Evolutionary conservation across 2,113 vertebrate genomes (phyloP), one percentile per base, ranked within the genome.

Genomic region (Ageneiosus marmoratus): DNA sequence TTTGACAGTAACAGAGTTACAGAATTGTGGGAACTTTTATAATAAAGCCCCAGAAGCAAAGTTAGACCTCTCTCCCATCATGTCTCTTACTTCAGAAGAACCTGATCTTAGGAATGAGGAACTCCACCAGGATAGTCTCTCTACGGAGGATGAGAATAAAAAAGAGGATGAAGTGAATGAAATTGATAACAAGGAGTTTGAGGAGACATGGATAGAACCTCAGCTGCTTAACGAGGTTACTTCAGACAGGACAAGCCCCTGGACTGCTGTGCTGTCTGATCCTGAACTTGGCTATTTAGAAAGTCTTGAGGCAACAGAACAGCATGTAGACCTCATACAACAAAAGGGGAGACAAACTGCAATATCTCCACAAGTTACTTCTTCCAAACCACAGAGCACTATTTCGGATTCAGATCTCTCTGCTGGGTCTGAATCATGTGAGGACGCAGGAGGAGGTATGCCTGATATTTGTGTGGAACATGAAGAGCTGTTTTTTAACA

Each of bases 201-300:
- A 99, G n/a, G 97, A 96, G 91, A 93, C 94, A 0, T 46, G 99
- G 22, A 88, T 98, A 81, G 94, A 97, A 27, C 97, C 95, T 6
- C 93, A 90, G 65, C 82, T 93, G 69, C 95, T 99, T 2, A 99
- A 99, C 13, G 98, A 99, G 80, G 85, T 98, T 44, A 97, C 95
- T 0, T 94, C 94, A 0, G 97, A 97, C 84, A 95, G 87, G 92
- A 99, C 95, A 20, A 99, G 96, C 62, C 96, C 97, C 20, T 98
- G 97, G 98, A 98, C 97, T 88, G 98, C 97, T 79, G 76, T 96
- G 34, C 0, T 95, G 16, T 98, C 97, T 2, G 97, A 97, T 55
- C 86, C 51, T 2, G 95, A 91, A 84, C 76, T 92, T 15, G 87
- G 81, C 56, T 89, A 91, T 69, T 89, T 89, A 46, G 92, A 91